These are phyloP conservation scores for Mormyrus iriodes DNA, from an alignment of 2,113 vertebrate species.

Conservation along the genomic window DNA sequence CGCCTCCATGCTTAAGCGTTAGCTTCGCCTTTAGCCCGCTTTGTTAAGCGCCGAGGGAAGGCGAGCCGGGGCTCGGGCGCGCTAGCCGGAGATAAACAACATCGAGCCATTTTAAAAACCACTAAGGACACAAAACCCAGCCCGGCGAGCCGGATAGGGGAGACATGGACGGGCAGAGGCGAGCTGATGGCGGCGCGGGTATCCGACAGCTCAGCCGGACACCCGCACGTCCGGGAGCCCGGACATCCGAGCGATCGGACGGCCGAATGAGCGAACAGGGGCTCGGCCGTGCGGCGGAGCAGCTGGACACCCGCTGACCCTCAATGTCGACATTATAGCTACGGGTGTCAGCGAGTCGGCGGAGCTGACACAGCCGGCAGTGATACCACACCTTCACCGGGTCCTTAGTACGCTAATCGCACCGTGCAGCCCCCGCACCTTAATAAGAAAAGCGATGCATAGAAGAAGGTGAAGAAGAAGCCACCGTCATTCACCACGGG, in stretches of 20 bases:
- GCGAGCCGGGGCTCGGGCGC: background rate
- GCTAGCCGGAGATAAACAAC: background rate
- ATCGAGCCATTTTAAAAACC: background rate
- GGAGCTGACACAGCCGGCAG: background rate
- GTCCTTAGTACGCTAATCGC: background rate
- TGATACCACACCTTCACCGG: background rate
- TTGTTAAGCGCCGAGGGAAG: background rate
- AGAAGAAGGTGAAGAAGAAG: background rate
- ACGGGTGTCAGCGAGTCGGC: background rate
- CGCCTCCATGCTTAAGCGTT: background rate
- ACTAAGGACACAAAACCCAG: background rate
- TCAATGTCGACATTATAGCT: background rate
- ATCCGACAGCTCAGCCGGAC: background rate
- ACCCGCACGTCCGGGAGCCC: too few species aligned
- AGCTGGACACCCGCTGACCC: background rate
- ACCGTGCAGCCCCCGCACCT: background rate
- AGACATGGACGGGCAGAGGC: background rate
- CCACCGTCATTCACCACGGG: background rate
- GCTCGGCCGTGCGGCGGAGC: background rate
- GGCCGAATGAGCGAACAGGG: background rate
- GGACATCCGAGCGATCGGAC: background rate
- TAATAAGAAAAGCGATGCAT: background rate
- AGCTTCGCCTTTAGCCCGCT: background rate
- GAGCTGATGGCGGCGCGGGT: background rate
- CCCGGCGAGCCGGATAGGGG: background rate